phyloP scores from a whole-genome alignment of 2,113 vertebrate species.

The Oceanodroma tethys region DNA sequence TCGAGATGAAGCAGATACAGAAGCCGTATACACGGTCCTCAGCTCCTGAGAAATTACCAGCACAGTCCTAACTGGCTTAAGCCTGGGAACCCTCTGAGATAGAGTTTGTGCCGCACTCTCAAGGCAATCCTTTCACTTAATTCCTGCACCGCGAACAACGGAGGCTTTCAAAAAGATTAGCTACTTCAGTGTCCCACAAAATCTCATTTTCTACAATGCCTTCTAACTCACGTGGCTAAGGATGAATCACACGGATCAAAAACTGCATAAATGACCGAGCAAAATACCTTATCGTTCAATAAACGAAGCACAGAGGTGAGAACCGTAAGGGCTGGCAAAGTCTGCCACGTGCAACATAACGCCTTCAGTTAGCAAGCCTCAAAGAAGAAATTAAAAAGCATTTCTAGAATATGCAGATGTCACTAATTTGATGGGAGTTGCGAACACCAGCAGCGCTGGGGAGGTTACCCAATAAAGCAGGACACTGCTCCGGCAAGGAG shows the following conservation, averaged over 20 bases:
- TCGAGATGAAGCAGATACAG: not conserved
- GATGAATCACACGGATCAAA: not conserved
- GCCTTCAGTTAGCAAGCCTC: not conserved
- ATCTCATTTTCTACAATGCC: not conserved
- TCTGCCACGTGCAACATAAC: rapidly evolving
- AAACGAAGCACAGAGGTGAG: not conserved
- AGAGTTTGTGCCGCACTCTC: rapidly evolving
- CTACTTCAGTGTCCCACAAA: not conserved
- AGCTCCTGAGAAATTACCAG: not conserved
- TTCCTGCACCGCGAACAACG: not conserved
- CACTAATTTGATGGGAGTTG: not conserved
- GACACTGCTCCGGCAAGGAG: not conserved
- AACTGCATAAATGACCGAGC: rapidly evolving
- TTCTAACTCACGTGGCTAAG: not conserved
- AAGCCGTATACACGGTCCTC: rapidly evolving
- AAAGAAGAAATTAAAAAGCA: rapidly evolving
- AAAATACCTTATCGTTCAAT: rapidly evolving
- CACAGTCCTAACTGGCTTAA: not conserved
- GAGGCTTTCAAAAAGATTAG: not conserved
- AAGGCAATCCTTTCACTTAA: not conserved
- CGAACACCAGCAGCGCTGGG: not conserved
- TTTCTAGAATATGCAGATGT: not conserved
- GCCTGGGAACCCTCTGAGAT: not conserved
- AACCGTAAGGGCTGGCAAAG: not conserved
- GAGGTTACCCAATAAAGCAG: not conserved